phyloP scores from a whole-genome alignment of 1,140 invertebrate genomes.

The Diprion similis region DNA sequence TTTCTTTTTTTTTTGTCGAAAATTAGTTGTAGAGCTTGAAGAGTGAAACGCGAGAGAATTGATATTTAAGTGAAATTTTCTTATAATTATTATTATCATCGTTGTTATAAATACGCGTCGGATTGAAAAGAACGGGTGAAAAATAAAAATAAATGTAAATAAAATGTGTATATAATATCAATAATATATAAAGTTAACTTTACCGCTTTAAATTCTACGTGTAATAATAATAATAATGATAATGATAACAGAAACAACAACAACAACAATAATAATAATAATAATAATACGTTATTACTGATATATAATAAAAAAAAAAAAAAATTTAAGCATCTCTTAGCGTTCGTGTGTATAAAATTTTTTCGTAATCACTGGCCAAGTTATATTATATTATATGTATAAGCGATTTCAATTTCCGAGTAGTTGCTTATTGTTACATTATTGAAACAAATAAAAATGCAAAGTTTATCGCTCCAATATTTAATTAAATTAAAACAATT shows the following conservation, averaged over 20 bases:
- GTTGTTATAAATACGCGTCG: background rate
- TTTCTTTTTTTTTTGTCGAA: too few species aligned
- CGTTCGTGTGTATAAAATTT: too few species aligned
- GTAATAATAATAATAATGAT: background rate
- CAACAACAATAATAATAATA: background rate
- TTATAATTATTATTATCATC: background rate
- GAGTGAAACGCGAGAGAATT: too few species aligned
- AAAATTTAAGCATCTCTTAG: background rate
- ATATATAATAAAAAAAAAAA: background rate
- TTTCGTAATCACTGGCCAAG: too few species aligned
- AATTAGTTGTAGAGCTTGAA: too few species aligned
- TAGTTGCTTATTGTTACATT: background rate
- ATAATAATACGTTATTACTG: background rate
- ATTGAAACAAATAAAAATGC: background rate
- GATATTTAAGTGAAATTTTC: too few species aligned
- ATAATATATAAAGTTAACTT: too few species aligned
- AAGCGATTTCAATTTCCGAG: background rate
- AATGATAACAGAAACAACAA: background rate
- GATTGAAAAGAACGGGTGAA: background rate
- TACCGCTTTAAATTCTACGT: too few species aligned
- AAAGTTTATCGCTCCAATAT: conserved; percentile 1
- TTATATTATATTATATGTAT: background rate
- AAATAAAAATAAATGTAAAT: background rate
- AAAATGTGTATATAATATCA: background rate
- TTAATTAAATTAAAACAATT: background rate